Evolutionary conservation across 2,113 vertebrate genomes (phyloP).

Genomic region (Atractosteus spatula): DNA sequence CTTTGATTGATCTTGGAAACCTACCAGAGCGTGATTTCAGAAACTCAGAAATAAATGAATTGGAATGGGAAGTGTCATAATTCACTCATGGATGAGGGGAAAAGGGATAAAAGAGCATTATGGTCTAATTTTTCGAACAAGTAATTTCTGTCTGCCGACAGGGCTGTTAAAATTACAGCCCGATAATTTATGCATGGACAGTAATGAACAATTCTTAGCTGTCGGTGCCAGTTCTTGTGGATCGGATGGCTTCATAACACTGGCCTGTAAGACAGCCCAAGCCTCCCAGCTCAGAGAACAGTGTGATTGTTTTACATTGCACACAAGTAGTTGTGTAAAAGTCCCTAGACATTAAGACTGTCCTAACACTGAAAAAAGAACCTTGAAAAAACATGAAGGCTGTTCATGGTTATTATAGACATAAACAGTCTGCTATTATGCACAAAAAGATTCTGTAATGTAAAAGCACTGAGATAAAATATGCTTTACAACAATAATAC

Average conservation of each 20-base stretch:
- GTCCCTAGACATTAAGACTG: neutral
- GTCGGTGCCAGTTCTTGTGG: conserved; percentile 22
- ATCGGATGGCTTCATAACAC: conserved; percentile 6
- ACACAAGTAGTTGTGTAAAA: neutral
- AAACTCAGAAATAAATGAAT: too few relatives aligned
- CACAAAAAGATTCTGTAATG: too few relatives aligned
- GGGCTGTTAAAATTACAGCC: conserved; percentile 3
- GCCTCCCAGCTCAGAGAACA: neutral
- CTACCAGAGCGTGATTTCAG: too few relatives aligned
- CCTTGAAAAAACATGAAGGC: neutral
- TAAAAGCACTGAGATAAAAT: too few relatives aligned
- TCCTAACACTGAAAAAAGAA: neutral
- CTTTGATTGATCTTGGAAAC: too few relatives aligned
- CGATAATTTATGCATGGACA: conserved; percentile 20
- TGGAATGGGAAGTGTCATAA: too few relatives aligned
- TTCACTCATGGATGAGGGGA: too few relatives aligned
- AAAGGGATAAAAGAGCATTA: too few relatives aligned
- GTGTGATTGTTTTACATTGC: neutral
- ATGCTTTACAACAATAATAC: too few relatives aligned
- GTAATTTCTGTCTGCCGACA: neutral
- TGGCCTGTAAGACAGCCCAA: neutral
- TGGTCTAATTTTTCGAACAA: conserved; percentile 1
- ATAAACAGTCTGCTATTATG: too few relatives aligned
- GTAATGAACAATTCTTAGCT: conserved; percentile 23
- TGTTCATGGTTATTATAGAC: neutral